A percentile compares a stretch with the other conserved stretches of the same genome.
Evolutionary conservation across 2,113 vertebrate species (phyloP).

Genomic region (Cottus gobio): DNA sequence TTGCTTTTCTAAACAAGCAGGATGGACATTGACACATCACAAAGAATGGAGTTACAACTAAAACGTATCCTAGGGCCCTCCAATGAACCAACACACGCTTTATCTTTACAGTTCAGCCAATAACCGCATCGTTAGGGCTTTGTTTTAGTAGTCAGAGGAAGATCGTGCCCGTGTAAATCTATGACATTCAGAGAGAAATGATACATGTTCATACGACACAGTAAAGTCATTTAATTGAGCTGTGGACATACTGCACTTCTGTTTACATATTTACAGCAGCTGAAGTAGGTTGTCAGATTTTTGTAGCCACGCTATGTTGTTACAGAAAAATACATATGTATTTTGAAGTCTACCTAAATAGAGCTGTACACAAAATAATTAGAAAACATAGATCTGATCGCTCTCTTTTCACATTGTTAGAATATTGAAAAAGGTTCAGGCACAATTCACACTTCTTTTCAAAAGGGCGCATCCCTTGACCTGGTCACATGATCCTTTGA

Average conservation of each 20-base stretch:
- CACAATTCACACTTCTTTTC: conserved; percentile 60
- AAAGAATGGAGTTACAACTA: conserved; percentile 12
- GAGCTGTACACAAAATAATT: conserved; percentile 74
- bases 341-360: conserved; percentile 67
- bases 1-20: neutral
- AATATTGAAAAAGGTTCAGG: conserved; percentile 69
- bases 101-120: conserved; percentile 32
- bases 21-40: neutral
- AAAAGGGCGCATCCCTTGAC: conserved; percentile 11
- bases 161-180: conserved; percentile 31
- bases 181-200: conserved; percentile 35
- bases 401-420: conserved; percentile 65
- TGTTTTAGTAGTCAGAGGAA: conserved; percentile 18
- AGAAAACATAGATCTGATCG: conserved; percentile 73
- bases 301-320: conserved; percentile 41
- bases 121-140: conserved; percentile 20
- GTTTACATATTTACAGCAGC: conserved; percentile 53
- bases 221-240: neutral
- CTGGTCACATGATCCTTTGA: neutral
- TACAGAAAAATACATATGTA: conserved; percentile 75
- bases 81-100: neutral
- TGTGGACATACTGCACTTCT: conserved; percentile 9
- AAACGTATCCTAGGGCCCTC: neutral
- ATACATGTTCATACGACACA: conserved; percentile 1
- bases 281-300: conserved; percentile 36